Evolutionary conservation across 64 coral and sea anemone genomes (phyloP).

Genomic region (Montipora sp.): DNA sequence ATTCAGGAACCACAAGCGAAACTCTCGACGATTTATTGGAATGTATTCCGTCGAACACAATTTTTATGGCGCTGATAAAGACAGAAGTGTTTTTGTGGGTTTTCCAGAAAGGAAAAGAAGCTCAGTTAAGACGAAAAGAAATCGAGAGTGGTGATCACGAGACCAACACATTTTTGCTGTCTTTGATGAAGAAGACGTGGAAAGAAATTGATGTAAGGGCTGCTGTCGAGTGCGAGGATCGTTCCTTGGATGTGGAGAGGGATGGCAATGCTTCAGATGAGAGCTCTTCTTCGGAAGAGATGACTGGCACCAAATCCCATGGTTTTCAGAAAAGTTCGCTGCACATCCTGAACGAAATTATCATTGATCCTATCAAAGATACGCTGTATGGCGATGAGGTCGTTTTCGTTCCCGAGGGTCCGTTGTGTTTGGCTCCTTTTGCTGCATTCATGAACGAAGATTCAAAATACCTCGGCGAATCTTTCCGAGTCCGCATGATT

Average conservation of each 20-base stretch:
- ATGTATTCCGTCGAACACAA: background rate
- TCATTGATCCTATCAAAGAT: background rate
- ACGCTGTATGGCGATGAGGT: background rate
- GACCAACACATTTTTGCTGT: background rate
- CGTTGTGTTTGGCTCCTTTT: conserved; percentile 31
- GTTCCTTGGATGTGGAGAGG: background rate
- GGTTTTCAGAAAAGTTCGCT: background rate
- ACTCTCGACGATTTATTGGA: background rate
- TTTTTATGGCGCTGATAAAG: background rate
- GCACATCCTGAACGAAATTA: background rate
- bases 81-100: background rate
- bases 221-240: background rate
- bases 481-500: conserved; percentile 10
- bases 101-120: background rate
- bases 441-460: background rate
- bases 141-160: background rate
- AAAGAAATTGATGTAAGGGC: background rate
- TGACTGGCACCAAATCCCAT: background rate
- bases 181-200: background rate
- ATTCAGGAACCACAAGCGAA: background rate
- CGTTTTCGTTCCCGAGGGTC: conserved; percentile 14
- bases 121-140: background rate
- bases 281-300: background rate
- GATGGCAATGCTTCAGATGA: background rate
- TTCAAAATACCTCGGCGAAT: conserved; percentile 11